Evolutionary conservation across 2,888 invertebrate species (phyloP), one percentile per base, ranked within the genome.

Genomic region (Eupelmus urozonus): DNA sequence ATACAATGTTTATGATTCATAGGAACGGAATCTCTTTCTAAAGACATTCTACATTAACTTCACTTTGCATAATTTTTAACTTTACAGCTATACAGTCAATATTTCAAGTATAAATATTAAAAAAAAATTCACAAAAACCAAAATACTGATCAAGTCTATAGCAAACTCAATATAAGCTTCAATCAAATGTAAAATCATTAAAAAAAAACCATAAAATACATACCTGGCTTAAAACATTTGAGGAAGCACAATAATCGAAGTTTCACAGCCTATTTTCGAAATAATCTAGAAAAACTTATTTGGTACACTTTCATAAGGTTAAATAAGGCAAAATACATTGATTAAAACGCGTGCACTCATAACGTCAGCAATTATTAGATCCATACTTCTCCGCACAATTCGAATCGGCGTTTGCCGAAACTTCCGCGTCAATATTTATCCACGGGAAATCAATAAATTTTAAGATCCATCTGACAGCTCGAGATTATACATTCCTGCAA

Each of bases 261-360:
- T 53, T 51, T 73, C 73, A 73, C 57, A 73, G 57, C 45, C 73
- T 55, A 27, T 70, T n/a, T 62, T 65, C 23, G 45, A 42, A 25
- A n/a, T 16, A 27, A 29, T 40, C 7, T 23, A 34, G 11, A 20
- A 59, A 29, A 40, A 45, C 16, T 63, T 53, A 18, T 18, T 60
- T 34, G 16, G 16, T 16, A 20, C 13, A 51, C 27, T 27, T 25
- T 7, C 42, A 16, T 16, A 70, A 70, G 34, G 45, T 70, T 63
- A 45, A 70, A 7, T 27, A 45, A n/a, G 29, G 4, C 20, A 45
- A 49, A 40, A 60, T 63, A 11, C 27, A 29, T 42, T 25, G 42
- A 70, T 45, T 69, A 49, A 55, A 70, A 40, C 45, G 0, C 11
- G 23, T 57, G 34, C 16, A 34, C 27, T 45, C 18, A 29, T 20